Base-by-base conservation (phyloP, 2,113 vertebrate species). In the Elephantulus edwardii region DNA sequence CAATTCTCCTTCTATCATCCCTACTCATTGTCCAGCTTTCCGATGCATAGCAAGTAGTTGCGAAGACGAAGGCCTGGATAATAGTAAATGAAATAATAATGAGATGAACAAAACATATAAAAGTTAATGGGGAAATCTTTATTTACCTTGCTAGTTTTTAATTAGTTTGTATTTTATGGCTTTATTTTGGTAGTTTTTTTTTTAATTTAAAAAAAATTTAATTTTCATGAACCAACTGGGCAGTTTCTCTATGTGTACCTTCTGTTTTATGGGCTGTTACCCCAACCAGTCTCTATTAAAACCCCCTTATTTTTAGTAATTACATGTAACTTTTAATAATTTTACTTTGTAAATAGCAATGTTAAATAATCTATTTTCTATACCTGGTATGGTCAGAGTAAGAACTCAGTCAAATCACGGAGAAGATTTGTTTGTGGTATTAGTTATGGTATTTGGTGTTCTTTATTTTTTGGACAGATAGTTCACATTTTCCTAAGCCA, bases 401-500 rank as follows among this genome's bases (percentile, higher is more conserved):
- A 19, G 50, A 82, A 35, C 50, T 93, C 44, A n/a, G 62, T 78
- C 44, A 22, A 4, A 30, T 12, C 3, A 2, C 40, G 52, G 80
- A 24, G 44, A 60, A 89, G 58, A 79, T 82, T 84, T 58, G 70
- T 64, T 71, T 88, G 35, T 52, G 58, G n/a, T n/a, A n/a, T n/a
- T n/a, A 40, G 19, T 24, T 68, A n/a, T 44, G 19, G 24, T 77
- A 33, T 48, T 68, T 58, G 56, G 24, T 54, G 22, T 75, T 66
- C 70, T 89, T 76, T 66, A 62, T 91, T 58, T 48, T 50, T 33
- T 58, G n/a, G n/a, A 88, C 76, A 86, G 58, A 54, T 24, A 58
- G 28, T 72, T 95, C 44, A 30, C 6, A 26, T 10, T 83, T 93
- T 85, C 71, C 81, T 88, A 33, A 76, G 88, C 64, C 10, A 38